phyloP scores from a whole-genome alignment of 2,113 vertebrate genomes.

The Antigone vipio region DNA sequence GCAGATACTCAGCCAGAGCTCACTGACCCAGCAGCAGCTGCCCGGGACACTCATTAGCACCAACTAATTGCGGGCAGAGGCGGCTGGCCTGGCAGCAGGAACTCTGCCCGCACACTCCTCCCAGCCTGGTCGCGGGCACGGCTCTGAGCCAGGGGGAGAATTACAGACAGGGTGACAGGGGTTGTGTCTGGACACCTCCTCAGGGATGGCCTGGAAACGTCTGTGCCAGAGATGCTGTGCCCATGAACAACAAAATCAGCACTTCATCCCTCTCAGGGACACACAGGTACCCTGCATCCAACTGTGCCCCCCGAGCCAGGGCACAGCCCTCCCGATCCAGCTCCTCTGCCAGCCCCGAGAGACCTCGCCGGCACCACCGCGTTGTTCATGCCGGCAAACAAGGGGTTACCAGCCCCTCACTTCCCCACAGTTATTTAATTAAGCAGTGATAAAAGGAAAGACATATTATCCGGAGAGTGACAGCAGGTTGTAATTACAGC shows the following conservation, averaged over 20 bases:
- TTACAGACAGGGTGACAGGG: accelerated
- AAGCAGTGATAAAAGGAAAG: constrained; percentile 26
- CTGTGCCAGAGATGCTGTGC: not conserved
- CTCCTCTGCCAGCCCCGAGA: not conserved
- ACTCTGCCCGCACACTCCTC: not conserved
- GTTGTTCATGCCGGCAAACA: not conserved
- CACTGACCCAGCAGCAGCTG: not conserved
- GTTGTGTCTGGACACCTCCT: not conserved
- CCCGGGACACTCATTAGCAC: not conserved
- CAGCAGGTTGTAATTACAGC: constrained; percentile 15
- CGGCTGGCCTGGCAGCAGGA: not conserved
- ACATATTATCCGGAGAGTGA: not conserved
- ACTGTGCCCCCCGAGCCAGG: accelerated
- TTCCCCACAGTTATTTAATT: constrained; percentile 37
- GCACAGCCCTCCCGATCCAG: not conserved
- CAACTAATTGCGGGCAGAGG: not conserved
- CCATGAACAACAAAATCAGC: not conserved
- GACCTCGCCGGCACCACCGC: not conserved
- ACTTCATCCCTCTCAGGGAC: not conserved
- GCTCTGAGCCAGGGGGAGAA: not conserved
- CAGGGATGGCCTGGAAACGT: not conserved
- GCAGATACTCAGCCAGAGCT: not conserved
- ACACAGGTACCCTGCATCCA: accelerated
- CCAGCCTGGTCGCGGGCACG: not conserved
- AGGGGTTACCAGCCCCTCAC: constrained; percentile 4